Base-by-base conservation (phyloP, 2,113 vertebrate species). In the Platichthys flesus region DNA sequence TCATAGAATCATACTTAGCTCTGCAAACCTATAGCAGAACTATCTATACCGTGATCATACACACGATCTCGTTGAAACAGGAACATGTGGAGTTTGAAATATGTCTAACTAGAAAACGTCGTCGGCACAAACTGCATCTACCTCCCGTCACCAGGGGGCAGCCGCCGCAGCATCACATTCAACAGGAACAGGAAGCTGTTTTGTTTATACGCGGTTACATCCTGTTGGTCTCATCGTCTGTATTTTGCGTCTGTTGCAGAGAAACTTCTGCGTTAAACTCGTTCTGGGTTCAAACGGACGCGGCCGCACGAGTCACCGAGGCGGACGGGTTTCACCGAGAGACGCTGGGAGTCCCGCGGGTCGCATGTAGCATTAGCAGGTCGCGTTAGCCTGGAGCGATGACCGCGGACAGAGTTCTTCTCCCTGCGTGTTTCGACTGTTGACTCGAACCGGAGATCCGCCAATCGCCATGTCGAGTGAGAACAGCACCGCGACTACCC, bases 381-480 rank as follows among this genome's bases (percentile, higher is more conserved):
- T 4, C 3, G 15, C 57, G 9, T 28, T 57, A 57, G 55, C 55
- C 26, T 13, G 55, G 71, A 47, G 79, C 20, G 28, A 82, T 72
- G 80, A 61, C 26, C 51, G 26, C 21, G 2, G 20, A 35, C 47
- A 9, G 20, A 73, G 16, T 56, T 62, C 1, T 21, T 64, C 45
- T 69, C 10, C 42, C 63, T 75, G 55, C 49, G n/a, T 24, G 2
- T 47, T 67, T 35, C 15, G 3, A 26, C 28, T 61, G 2, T 14
- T 77, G 65, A 51, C 35, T 14, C 23, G 9, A 57, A 21, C 56
- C 78, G 35, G 51, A 71, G 42, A 4, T 21, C 16, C 9, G 12
- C 14, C 20, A n/a, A 21, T 24, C 23, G 55, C 8, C 0, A 91
- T 90, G 90, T 69, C 81, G n/a, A 81, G 45, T 12, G 79, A 62